These are phyloP conservation scores for Ceriagrion tenellum DNA, from an alignment of 2,888 invertebrate genomes.

Conservation along the genomic window DNA sequence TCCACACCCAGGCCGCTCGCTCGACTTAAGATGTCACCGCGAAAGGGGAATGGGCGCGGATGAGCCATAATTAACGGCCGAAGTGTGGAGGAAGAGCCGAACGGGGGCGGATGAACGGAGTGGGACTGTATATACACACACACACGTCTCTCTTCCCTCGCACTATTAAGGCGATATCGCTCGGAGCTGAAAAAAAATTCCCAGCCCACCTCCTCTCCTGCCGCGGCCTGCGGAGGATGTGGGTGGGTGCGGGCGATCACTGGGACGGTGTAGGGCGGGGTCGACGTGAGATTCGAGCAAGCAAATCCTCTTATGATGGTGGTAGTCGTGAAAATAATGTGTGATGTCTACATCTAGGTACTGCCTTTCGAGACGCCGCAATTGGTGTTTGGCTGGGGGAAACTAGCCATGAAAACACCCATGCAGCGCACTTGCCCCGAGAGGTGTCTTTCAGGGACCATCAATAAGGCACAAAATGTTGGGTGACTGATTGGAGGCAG, in stretches of 20 bases:
- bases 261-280: background rate
- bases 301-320: background rate
- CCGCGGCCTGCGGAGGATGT: background rate
- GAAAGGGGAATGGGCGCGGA: background rate
- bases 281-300: background rate
- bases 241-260: background rate
- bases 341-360: no score
- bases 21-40: background rate
- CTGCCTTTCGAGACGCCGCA: no score
- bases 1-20: background rate
- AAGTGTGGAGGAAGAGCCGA: background rate
- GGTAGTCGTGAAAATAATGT: no score
- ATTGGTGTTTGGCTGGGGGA: no score
- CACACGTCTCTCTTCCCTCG: background rate
- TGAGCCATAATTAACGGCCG: background rate
- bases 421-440: no score
- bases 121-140: background rate
- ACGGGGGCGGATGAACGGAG: background rate
- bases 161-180: background rate
- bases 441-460: no score
- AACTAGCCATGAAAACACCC: no score
- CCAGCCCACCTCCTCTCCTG: background rate
- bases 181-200: background rate
- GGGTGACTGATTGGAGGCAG: no score
- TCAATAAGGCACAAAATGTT: no score